phyloP scores from a whole-genome alignment of 1,140 invertebrate species.

The Pogonus chalceus region DNA sequence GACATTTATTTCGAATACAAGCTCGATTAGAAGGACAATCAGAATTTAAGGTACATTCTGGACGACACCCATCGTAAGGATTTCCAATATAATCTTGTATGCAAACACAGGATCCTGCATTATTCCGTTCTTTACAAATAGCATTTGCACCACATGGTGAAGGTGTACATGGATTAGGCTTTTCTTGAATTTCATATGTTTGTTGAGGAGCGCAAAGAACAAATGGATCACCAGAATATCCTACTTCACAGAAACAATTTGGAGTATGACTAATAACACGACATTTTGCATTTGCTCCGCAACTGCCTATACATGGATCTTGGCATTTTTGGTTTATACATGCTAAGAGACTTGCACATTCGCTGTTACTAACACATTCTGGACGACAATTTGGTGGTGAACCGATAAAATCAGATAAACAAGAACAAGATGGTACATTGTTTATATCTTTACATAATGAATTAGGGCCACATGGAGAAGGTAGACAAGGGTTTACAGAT shows the following conservation, averaged over 20 bases:
- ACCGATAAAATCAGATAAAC: slow-evolving; percentile 57
- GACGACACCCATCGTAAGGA: slow-evolving; percentile 68
- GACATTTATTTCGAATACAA: slow-evolving; percentile 67
- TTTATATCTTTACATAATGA: slow-evolving; percentile 61
- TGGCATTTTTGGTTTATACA: slow-evolving; percentile 55
- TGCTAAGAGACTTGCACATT: slow-evolving; percentile 50
- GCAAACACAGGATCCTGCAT: slow-evolving; percentile 69
- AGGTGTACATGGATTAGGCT: slow-evolving; percentile 23
- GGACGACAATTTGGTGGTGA: slow-evolving; percentile 59
- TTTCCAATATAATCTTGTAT: slow-evolving; percentile 66
- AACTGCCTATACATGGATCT: slow-evolving; percentile 58
- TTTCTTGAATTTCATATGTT: slow-evolving; percentile 14
- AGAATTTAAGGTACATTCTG: slow-evolving; percentile 70
- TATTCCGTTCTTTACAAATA: slow-evolving; percentile 54
- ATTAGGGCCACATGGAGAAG: slow-evolving; percentile 68
- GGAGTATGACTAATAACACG: slow-evolving; percentile 58
- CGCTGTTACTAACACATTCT: slow-evolving; percentile 55
- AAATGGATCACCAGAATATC: slow-evolving; percentile 59
- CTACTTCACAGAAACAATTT: slow-evolving; percentile 52
- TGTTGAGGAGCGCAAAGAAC: slow-evolving; percentile 41
- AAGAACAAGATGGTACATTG: slow-evolving; percentile 64
- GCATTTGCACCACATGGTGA: slow-evolving; percentile 68
- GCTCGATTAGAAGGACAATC: slow-evolving; percentile 71
- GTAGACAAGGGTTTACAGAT: slow-evolving; percentile 50
- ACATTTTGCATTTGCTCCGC: slow-evolving; percentile 54